Evolutionary conservation across 2,888 invertebrate genomes (phyloP).

Genomic region (Drosophila austrosaltans): DNA sequence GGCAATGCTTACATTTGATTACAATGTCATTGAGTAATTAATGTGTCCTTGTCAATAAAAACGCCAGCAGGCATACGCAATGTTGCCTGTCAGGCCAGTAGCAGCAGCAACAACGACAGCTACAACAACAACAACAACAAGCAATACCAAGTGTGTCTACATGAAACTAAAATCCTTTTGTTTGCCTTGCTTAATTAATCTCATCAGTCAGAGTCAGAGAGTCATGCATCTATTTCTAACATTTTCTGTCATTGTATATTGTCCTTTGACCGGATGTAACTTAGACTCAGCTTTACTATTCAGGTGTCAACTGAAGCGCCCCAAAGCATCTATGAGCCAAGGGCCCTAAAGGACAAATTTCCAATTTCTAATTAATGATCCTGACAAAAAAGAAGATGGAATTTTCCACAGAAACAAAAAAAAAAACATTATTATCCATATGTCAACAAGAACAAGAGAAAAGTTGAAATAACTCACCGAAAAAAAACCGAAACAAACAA

Average conservation of each 20-base stretch:
- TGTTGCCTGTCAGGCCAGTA: constrained; percentile 58
- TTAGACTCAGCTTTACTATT: constrained; percentile 47
- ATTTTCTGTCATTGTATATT: constrained; percentile 1
- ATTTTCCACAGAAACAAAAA: constrained; percentile 48
- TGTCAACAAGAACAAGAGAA: constrained; percentile 26
- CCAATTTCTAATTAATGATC: constrained; percentile 72
- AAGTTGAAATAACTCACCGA: neutral
- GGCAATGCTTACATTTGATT: constrained; percentile 77
- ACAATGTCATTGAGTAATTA: constrained; percentile 77
- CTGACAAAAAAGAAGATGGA: constrained; percentile 55
- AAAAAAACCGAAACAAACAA: neutral
- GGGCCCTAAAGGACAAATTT: constrained; percentile 46
- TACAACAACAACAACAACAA: constrained; percentile 11
- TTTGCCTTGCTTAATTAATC: constrained; percentile 74
- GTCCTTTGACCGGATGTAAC: constrained; percentile 71
- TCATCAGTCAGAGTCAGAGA: constrained; percentile 65
- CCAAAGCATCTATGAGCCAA: constrained; percentile 37
- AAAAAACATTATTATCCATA: constrained; percentile 45
- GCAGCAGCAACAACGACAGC: constrained; percentile 29
- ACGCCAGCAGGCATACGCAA: constrained; percentile 73
- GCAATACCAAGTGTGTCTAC: constrained; percentile 43
- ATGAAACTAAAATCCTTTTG: constrained; percentile 76
- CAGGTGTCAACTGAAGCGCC: constrained; percentile 65
- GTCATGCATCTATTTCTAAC: constrained; percentile 27
- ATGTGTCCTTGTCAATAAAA: constrained; percentile 78